Evolutionary conservation across 2,113 vertebrate species (phyloP).

Genomic region (Ophiodon elongatus): DNA sequence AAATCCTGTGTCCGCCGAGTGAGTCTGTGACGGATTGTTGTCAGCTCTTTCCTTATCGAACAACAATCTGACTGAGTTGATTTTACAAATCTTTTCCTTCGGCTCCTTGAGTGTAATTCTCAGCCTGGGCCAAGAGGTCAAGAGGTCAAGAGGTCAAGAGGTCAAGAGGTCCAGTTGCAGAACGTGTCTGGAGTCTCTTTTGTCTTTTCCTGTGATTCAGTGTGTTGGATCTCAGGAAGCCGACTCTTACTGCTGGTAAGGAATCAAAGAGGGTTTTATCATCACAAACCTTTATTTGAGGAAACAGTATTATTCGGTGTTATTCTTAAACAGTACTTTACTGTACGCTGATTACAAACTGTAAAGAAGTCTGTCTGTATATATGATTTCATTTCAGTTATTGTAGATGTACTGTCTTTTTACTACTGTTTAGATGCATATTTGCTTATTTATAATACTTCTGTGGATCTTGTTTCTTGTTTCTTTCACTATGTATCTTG

Average conservation of each 20-base stretch:
- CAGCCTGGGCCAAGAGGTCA: background rate
- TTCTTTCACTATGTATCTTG: too few species aligned
- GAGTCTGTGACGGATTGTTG: constrained; percentile 11
- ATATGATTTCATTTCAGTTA: too few species aligned
- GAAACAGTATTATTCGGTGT: background rate
- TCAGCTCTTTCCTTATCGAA: too few species aligned
- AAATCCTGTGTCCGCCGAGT: constrained; percentile 31
- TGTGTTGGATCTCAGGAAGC: background rate
- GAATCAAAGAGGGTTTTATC: background rate
- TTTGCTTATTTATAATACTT: too few species aligned
- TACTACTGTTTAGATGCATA: too few species aligned
- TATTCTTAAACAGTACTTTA: background rate
- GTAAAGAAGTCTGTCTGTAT: too few species aligned
- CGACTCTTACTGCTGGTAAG: constrained; percentile 35
- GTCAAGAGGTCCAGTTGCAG: background rate
- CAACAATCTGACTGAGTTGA: background rate
- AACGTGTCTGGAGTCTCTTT: background rate
- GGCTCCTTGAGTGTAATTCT: background rate
- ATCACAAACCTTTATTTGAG: too few species aligned
- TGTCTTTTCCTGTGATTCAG: background rate
- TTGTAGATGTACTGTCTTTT: too few species aligned
- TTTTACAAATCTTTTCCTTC: constrained; percentile 19
- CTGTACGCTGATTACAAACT: background rate
- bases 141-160: background rate
- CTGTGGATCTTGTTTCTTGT: too few species aligned